Percentiles rank a stretch among this genome's conserved stretches.
Evolutionary conservation across 2,113 vertebrate genomes (phyloP).

Genomic region (Lethenteron camtschaticum): DNA sequence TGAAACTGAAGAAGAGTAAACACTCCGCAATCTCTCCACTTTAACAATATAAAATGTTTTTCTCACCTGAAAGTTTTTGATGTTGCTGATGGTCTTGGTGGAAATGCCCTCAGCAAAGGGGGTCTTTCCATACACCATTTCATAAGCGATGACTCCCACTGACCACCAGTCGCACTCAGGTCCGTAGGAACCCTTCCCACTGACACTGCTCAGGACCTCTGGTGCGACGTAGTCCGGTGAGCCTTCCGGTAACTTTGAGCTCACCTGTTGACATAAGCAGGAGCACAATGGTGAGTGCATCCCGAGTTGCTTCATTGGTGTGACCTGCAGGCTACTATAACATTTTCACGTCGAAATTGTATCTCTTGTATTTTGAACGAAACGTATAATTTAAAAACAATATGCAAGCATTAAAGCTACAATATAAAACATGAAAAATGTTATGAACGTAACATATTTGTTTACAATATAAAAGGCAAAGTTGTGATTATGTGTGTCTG

Average conservation of each 20-base stretch:
- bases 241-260: slow-evolving; percentile 37
- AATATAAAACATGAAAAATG: too few species aligned
- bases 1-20: too few species aligned
- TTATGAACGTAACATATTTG: too few species aligned
- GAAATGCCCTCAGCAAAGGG: slow-evolving; percentile 60
- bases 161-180: slow-evolving; percentile 90
- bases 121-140: slow-evolving; percentile 62
- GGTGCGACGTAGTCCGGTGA: slow-evolving; percentile 77
- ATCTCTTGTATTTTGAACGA: too few species aligned
- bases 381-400: too few species aligned
- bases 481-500: too few species aligned
- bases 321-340: not conserved
- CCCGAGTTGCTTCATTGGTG: not conserved
- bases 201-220: slow-evolving; percentile 42
- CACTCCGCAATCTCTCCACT: too few species aligned
- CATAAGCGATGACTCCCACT: slow-evolving; percentile 63
- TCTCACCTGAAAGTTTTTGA: slow-evolving; percentile 71
- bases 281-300: not conserved
- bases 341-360: too few species aligned
- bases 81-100: slow-evolving; percentile 61
- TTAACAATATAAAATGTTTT: too few species aligned
- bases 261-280: slow-evolving; percentile 23
- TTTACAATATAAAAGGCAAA: too few species aligned
- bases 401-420: too few species aligned
- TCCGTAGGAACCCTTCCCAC: slow-evolving; percentile 31